Conservation (phyloP, 2,888 invertebrate species). For the Protophormia terraenovae region DNA sequence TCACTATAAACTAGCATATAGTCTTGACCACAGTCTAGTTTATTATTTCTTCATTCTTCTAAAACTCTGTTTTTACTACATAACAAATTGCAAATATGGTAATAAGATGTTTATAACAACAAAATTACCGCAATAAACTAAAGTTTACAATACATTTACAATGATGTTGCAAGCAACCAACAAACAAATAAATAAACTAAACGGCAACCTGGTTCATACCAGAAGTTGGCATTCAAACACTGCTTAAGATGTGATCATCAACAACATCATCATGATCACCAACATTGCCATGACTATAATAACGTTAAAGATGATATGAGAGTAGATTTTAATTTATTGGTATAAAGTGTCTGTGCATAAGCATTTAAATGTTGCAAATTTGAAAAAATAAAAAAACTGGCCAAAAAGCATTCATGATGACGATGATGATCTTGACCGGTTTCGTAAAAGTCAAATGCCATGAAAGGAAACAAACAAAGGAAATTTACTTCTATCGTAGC, state of each 20-base stretch:
- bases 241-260: constrained; percentile 25
- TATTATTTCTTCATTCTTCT: constrained; percentile 12
- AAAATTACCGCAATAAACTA: constrained; percentile 59
- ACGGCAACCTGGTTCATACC: constrained; percentile 6
- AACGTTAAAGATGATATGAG: constrained; percentile 7
- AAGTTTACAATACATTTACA: constrained; percentile 51
- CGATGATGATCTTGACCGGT: constrained; percentile 64
- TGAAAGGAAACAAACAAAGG: constrained; percentile 51
- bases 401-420: constrained; percentile 32
- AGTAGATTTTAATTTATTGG: not conserved
- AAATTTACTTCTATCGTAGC: constrained; percentile 28
- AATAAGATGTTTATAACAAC: constrained; percentile 35
- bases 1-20: too few relatives aligned
- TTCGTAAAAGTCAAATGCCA: constrained; percentile 60
- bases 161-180: constrained; percentile 25
- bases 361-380: constrained; percentile 26
- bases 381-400: not conserved
- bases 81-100: constrained; percentile 33
- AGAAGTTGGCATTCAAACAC: constrained; percentile 13
- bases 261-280: constrained; percentile 17
- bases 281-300: constrained; percentile 25
- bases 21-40: too few relatives aligned
- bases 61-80: not conserved
- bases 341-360: not conserved
- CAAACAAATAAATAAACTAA: constrained; percentile 28